phyloP scores from a whole-genome alignment of 2,113 vertebrate species.

The Melanerpes aurifrons region DNA sequence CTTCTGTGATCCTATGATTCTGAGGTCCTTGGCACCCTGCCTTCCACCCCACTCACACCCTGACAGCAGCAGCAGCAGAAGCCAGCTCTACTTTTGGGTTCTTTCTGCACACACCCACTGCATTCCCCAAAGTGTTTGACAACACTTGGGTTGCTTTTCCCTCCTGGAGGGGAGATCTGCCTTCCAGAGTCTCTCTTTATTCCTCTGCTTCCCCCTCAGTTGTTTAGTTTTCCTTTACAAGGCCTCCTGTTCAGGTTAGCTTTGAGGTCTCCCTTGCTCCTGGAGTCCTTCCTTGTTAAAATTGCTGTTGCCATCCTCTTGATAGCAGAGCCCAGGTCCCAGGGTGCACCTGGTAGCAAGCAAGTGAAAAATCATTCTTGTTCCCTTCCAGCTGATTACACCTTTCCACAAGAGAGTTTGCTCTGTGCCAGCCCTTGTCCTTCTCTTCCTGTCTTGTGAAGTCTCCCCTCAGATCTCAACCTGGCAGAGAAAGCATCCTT shows the following conservation, averaged over 20 bases:
- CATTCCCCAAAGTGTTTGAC: background rate
- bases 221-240: background rate
- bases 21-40: background rate
- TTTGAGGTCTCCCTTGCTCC: background rate
- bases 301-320: background rate
- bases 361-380: slow-evolving; percentile 22
- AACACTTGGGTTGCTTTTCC: background rate
- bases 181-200: background rate
- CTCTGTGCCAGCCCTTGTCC: background rate
- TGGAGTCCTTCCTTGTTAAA: background rate
- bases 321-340: background rate
- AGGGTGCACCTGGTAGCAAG: background rate
- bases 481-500: background rate
- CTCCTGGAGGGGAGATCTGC: background rate
- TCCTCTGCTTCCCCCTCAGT: background rate
- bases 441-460: background rate
- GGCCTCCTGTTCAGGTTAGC: background rate
- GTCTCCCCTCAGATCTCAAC: background rate
- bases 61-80: background rate
- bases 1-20: no score
- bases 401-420: background rate
- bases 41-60: fast-evolving
- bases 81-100: background rate
- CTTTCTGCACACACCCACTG: background rate
- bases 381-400: slow-evolving; percentile 5